Conservation (phyloP, 2,797 vertebrate species). For the Eutrigla gurnardus region DNA sequence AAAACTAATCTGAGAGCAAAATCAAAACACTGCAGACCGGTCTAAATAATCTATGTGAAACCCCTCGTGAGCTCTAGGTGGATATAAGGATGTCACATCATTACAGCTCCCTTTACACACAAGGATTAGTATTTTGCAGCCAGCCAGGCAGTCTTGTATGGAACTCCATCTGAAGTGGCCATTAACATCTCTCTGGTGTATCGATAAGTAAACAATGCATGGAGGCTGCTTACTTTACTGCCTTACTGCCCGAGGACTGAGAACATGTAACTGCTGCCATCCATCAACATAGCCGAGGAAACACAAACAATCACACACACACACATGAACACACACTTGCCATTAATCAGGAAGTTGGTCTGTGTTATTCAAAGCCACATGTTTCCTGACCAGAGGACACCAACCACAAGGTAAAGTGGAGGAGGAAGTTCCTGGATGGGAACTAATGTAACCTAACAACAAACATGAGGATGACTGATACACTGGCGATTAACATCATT, state of each 20-base stretch:
- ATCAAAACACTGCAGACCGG: not conserved
- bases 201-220: constrained; percentile 26
- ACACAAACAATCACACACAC: constrained; percentile 36
- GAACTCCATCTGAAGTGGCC: not conserved
- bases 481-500: constrained; percentile 20
- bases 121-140: constrained; percentile 1
- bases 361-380: constrained; percentile 41
- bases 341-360: constrained; percentile 41
- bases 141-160: not conserved
- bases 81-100: constrained; percentile 7
- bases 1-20: constrained; percentile 1
- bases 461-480: constrained; percentile 28
- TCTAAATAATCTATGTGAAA: not conserved
- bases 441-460: constrained; percentile 26
- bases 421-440: constrained; percentile 19
- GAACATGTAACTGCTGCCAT: constrained; percentile 57
- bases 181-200: not conserved
- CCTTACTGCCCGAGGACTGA: constrained; percentile 22
- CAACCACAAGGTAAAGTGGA: constrained; percentile 18
- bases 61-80: constrained; percentile 3
- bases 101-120: constrained; percentile 7
- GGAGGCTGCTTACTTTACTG: constrained; percentile 17
- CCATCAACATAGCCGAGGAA: constrained; percentile 56
- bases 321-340: constrained; percentile 20
- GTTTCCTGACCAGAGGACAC: constrained; percentile 33